phyloP scores from a whole-genome alignment of 2,888 invertebrate species.

The Hymenopus coronatus region DNA sequence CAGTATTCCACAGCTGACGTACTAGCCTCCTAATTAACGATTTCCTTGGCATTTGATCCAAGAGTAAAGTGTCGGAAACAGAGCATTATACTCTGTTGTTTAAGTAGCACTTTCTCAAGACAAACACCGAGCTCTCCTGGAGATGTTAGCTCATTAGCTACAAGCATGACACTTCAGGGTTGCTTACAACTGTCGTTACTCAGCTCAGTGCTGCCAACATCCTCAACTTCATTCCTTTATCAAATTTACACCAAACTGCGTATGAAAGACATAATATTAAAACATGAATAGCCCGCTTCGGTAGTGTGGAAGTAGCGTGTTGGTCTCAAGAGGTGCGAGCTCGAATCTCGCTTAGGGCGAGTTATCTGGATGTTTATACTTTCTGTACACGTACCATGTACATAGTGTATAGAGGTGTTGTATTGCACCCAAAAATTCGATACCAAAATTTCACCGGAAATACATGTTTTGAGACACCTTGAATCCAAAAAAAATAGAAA shows the following conservation, averaged over 20 bases:
- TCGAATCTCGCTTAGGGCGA: no score
- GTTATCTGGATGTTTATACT: no score
- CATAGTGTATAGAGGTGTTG: no score
- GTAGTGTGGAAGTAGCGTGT: no score
- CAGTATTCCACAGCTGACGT: background rate
- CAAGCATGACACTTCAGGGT: background rate
- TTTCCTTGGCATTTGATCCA: background rate
- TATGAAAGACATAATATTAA: no score
- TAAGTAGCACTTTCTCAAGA: background rate
- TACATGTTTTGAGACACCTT: no score
- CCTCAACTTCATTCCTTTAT: background rate
- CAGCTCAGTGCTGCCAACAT: background rate
- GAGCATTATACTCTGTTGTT: background rate
- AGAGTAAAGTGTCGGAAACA: background rate
- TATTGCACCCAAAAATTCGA: no score
- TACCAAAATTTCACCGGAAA: no score
- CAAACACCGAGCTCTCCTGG: background rate
- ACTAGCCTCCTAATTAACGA: background rate
- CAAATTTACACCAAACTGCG: background rate
- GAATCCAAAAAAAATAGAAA: no score
- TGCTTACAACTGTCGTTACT: background rate
- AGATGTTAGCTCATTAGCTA: background rate
- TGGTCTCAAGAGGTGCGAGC: no score
- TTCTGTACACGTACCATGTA: no score
- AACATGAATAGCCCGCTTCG: no score